Conservation (phyloP, 1,140 invertebrate genomes). For the Musca vetustissima region DNA sequence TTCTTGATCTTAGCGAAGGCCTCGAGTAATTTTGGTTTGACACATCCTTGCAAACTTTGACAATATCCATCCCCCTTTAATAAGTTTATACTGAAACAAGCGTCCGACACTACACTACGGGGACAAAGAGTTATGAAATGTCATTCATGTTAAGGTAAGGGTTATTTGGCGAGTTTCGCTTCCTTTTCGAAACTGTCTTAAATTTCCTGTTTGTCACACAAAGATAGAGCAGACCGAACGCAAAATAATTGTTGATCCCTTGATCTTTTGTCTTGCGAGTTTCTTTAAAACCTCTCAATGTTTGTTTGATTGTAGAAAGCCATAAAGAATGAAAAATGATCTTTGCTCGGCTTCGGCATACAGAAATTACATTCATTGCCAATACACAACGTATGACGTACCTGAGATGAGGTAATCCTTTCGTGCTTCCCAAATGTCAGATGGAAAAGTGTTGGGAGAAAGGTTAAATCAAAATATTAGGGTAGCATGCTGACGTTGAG, state of each 20-base stretch:
- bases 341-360: not conserved
- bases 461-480: constrained; percentile 16
- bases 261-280: constrained; percentile 13
- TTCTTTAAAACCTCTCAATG: not conserved
- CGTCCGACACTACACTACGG: no score
- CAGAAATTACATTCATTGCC: not conserved
- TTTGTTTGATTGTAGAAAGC: not conserved
- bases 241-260: constrained; percentile 14
- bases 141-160: constrained; percentile 15
- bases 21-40: no score
- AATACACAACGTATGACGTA: not conserved
- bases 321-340: constrained; percentile 6
- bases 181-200: not conserved
- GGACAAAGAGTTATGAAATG: constrained; percentile 9
- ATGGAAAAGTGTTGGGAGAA: not conserved
- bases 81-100: no score
- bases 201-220: constrained; percentile 22
- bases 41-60: no score
- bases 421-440: constrained; percentile 11
- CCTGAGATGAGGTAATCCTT: constrained; percentile 14
- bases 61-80: no score
- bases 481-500: not conserved
- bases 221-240: not conserved
- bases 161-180: not conserved
- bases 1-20: no score